Base-by-base conservation (phyloP, 2,113 vertebrate genomes). In the Sinocyclocheilus maitianheensis region DNA sequence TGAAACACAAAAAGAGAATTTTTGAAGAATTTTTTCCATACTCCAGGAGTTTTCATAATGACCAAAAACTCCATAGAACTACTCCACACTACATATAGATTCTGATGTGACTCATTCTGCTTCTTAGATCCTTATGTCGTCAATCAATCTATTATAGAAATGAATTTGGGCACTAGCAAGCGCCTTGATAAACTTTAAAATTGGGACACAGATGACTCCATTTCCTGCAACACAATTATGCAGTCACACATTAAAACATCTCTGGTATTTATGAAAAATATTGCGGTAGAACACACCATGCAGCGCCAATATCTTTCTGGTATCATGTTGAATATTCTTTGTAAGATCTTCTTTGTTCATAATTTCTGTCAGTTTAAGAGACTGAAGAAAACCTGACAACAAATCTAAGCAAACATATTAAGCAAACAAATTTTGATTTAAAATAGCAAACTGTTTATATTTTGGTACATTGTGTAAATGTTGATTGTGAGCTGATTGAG, bases 221-320 rank as follows among this genome's bases (percentile, higher is more conserved):
- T 72, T 72, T 72, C 34, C 34, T 72, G 18, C 69, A 72, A 40
- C 16, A 71, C 30, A 71, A 71, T 71, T n/a, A 62, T 62, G 58
- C 58, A 62, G 20, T 22, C 20, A 20, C 34, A 72, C 69, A 40
- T 40, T 72, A 40, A 72, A 40, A 43, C 18, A 71, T 37, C 34
- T 37, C 3, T 72, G 34, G 67, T 40, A 40, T 71, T 40, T 72
- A 43, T 72, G 67, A 43, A 72, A 18, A 72, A 72, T 72, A 72
- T 43, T 72, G 37, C 4, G 46, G 46, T 43, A 22, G 5, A 8
- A 37, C 30, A 71, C 69, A 72, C 37, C 9, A 62, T 62, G 7
- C 58, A 22, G 34, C 3, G 4, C 8, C 18, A 11, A 72, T 72
- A 40, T 72, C 14, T 16, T 67, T 67, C 26, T 30, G 34, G 69